Evolutionary conservation across 2,797 vertebrate genomes (phyloP).

Genomic region (Stomatorhinus walkeri): DNA sequence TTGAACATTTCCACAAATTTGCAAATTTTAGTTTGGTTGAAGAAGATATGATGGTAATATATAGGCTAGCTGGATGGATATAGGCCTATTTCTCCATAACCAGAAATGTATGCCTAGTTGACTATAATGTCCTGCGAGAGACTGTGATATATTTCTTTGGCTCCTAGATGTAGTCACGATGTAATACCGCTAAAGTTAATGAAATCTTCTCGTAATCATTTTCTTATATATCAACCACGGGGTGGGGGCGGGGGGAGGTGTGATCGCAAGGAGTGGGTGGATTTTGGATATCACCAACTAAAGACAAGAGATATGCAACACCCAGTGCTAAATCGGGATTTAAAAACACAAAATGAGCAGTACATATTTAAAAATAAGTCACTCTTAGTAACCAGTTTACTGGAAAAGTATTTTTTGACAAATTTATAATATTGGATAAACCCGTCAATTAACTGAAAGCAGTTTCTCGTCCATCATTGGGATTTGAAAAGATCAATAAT

Average conservation of each 20-base stretch:
- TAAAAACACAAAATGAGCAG: neutral
- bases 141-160: neutral
- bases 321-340: neutral
- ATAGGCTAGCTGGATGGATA: neutral
- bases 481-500: neutral
- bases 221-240: neutral
- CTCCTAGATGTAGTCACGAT: neutral
- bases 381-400: neutral
- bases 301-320: neutral
- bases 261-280: constrained; percentile 9
- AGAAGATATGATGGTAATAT: neutral
- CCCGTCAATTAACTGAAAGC: neutral
- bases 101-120: neutral
- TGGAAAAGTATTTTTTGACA: neutral
- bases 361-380: neutral
- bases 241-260: no score
- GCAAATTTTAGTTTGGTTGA: neutral
- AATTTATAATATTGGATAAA: neutral
- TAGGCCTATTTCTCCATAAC: neutral
- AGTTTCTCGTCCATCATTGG: neutral
- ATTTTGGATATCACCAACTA: neutral
- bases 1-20: neutral
- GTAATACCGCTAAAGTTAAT: neutral
- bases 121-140: neutral
- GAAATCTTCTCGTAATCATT: neutral